Conservation (phyloP, 2,888 invertebrate genomes). For the Mesorhabditis belari region DNA sequence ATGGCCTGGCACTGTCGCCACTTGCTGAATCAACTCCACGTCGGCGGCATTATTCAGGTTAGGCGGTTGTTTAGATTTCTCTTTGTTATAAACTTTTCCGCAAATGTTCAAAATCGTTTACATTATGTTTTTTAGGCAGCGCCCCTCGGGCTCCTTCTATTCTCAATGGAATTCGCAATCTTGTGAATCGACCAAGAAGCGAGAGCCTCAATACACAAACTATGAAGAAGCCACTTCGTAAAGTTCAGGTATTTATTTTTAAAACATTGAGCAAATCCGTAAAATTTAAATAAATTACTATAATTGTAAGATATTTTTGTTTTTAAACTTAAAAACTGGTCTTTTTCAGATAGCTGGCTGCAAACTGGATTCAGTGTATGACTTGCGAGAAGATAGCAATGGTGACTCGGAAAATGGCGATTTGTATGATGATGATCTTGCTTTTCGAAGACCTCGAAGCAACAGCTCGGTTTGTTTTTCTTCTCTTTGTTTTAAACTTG, state of each 20-base stretch:
- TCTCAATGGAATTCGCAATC: slow-evolving; percentile 6
- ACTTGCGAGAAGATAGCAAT: slow-evolving; percentile 19
- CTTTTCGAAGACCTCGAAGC: slow-evolving; percentile 30
- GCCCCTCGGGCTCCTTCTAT: neutral
- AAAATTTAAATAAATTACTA: neutral
- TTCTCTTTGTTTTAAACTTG: neutral
- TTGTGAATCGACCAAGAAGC: slow-evolving; percentile 12
- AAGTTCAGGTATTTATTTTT: neutral
- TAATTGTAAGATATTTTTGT: neutral
- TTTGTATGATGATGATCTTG: slow-evolving; percentile 30
- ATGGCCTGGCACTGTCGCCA: neutral
- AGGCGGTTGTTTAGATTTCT: neutral
- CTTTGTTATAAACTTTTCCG: too few relatives aligned
- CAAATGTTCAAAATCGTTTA: too few relatives aligned
- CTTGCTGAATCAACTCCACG: neutral
- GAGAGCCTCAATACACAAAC: slow-evolving; percentile 9
- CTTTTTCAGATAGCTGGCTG: slow-evolving; percentile 20
- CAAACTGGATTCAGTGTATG: slow-evolving; percentile 23
- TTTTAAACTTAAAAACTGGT: neutral
- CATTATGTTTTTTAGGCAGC: neutral
- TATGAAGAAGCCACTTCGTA: neutral
- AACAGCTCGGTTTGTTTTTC: slow-evolving; percentile 21
- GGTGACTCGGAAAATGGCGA: slow-evolving; percentile 9
- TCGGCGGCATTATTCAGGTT: neutral
- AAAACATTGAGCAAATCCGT: neutral